Base-by-base conservation (phyloP, 1,140 invertebrate genomes). In the Aphaenogaster rudis region DNA sequence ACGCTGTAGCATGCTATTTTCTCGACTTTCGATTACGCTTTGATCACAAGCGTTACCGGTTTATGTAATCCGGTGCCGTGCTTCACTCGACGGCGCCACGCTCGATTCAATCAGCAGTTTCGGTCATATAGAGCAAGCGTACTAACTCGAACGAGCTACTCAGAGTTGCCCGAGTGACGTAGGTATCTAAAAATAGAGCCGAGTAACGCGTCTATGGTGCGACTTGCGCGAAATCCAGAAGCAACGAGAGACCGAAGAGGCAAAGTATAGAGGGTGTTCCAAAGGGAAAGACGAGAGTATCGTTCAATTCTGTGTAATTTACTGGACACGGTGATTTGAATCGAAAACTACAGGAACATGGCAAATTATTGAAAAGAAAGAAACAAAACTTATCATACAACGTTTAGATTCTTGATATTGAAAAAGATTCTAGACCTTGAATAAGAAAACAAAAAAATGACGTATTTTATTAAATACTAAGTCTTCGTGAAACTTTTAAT, bases 111-210 rank as follows among this genome's bases (percentile, higher is more conserved):
- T 90, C 86, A 77, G 33, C 74, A 57, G 85, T 50, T 88, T 69
- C 45, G 39, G 50, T 69, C 59, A 50, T 45, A 54, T 36, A 67
- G 63, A 50, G 39, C 15, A 28, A 84, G 42, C 59, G 79, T 86
- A 69, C 57, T 86, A 48, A 80, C 74, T 86, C 86, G 57, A 74
- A 67, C 66, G 57, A 78, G 69, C 57, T n/a, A 72, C 45, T 91
- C 54, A 80, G 80, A 81, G 72, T 84, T 76, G 54, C 33, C 52
- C 54, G 69, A 88, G 66, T 91, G 88, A 91, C 90, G 81, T 67
- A 28, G 81, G 11, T 63, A 13, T 67, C 89, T 80, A 77, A 90
- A 91, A 90, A 90, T 91, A 91, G 90, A 78, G 45, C 3, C 39
- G 36, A 59, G 74, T 74, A 86, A 76, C 15, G 13, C 36, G 45